These are phyloP conservation scores for Sporophila hypoxantha DNA, from an alignment of 2,113 vertebrate species.

Conservation along the genomic window DNA sequence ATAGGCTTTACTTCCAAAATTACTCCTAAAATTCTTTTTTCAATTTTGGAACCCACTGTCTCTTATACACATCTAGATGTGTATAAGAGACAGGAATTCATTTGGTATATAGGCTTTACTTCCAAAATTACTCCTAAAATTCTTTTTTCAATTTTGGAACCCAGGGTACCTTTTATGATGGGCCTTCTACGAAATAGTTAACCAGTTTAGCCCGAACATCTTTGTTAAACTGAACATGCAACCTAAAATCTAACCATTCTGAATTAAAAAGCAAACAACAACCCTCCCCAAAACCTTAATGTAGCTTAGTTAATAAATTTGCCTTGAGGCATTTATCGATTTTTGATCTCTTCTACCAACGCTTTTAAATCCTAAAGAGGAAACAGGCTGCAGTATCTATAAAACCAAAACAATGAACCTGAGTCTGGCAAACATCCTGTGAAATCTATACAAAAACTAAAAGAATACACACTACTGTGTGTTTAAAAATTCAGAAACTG, in stretches of 20 bases:
- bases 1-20: not conserved
- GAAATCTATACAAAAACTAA: not conserved
- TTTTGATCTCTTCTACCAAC: not conserved
- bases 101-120: not conserved
- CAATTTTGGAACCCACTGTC: not conserved
- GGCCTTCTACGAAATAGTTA: not conserved
- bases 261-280: not conserved
- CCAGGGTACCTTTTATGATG: not conserved
- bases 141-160: not conserved
- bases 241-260: not conserved
- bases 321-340: not conserved
- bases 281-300: not conserved
- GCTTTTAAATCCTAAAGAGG: not conserved
- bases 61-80: too few species aligned
- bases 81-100: too few species aligned
- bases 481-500: not conserved
- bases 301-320: not conserved
- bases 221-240: not conserved
- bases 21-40: not conserved
- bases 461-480: not conserved
- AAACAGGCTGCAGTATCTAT: not conserved
- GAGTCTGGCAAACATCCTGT: constrained; percentile 14
- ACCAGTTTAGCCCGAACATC: not conserved
- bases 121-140: not conserved
- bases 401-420: not conserved